Evolutionary conservation across 2,888 invertebrate species (phyloP), one percentile per base, ranked within the genome.

Genomic region (Eristalis arbustorum): DNA sequence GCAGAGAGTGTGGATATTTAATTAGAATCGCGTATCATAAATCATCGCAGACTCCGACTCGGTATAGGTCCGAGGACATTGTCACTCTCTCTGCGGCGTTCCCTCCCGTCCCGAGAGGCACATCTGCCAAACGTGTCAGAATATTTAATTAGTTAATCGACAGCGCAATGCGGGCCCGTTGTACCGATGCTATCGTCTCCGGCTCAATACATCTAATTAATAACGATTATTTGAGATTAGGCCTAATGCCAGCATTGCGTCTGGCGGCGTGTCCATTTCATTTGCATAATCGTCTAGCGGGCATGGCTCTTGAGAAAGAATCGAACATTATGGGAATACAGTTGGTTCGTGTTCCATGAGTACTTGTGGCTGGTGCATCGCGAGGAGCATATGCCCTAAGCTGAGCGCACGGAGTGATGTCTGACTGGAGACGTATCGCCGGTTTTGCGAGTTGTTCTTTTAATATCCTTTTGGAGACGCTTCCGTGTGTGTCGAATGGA

Each of bases 201-300:
- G 49, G 67, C 69, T 78, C 75, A 83, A 68, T 68, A 79, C 75
- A 63, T 83, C 83, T 79, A 87, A 87, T 87, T 87, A 83, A 87
- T 87, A 87, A 83, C 72, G 87, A 87, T 87, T 83, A 87, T 83
- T 79, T 25, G 67, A 83, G 83, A 83, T 83, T 87, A 87, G 74
- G 67, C 49, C 57, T 78, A 87, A 83, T 87, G 64, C 78, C 31
- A 57, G 63, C 68, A 77, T 66, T 61, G 63, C 23, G 73, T 28
- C 72, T 22, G 49, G 76, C 31, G 66, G 77, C 77, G 71, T 71
- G 73, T 67, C 74, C 83, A 72, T 83, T 83, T 79, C 74, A 83
- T 87, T 87, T 87, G 83, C 87, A 87, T 87, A 87, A 82, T 64
- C 77, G 59, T 25, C 78, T 67, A 73, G 87, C 71, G 67, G 71